A percentile compares a stretch with the other conserved stretches of the same genome.
Evolutionary conservation across 2,888 invertebrate genomes (phyloP).

Genomic region (Mythimna impura): DNA sequence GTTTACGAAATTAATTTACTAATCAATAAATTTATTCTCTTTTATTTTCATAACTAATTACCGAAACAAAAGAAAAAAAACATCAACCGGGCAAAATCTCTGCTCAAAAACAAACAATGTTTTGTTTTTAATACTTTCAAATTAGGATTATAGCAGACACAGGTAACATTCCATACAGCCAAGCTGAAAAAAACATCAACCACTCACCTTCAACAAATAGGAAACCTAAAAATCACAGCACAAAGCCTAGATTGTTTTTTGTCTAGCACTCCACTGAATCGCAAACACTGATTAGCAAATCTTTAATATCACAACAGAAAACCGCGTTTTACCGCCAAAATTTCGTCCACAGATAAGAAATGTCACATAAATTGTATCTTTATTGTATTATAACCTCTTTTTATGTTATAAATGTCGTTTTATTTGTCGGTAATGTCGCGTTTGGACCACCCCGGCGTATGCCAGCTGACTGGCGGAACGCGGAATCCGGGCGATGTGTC

Average conservation of each 20-base stretch:
- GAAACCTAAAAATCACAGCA: conserved; percentile 41
- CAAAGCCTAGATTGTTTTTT: conserved; percentile 58
- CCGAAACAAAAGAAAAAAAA: neutral
- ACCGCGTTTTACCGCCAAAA: conserved; percentile 27
- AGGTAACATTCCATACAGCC: neutral
- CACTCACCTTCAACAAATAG: conserved; percentile 42
- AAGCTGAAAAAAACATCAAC: conserved; percentile 18
- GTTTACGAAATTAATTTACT: neutral
- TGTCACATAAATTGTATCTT: neutral
- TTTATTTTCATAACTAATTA: neutral
- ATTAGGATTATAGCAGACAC: neutral
- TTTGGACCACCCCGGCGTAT: conserved; percentile 70
- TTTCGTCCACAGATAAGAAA: conserved; percentile 21
- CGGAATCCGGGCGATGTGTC: conserved; percentile 58
- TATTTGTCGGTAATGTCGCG: conserved; percentile 46
- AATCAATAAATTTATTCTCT: neutral
- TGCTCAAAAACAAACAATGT: conserved; percentile 9
- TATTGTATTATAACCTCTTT: conserved; percentile 55
- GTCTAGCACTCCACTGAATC: conserved; percentile 52
- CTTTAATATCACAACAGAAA: neutral
- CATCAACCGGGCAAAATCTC: neutral
- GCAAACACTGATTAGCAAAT: conserved; percentile 28
- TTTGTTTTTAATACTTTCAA: conserved; percentile 23
- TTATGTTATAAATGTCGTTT: conserved; percentile 41
- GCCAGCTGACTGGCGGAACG: conserved; percentile 80